Evolutionary conservation across 2,888 invertebrate species (phyloP).

Genomic region (Spisula solida): DNA sequence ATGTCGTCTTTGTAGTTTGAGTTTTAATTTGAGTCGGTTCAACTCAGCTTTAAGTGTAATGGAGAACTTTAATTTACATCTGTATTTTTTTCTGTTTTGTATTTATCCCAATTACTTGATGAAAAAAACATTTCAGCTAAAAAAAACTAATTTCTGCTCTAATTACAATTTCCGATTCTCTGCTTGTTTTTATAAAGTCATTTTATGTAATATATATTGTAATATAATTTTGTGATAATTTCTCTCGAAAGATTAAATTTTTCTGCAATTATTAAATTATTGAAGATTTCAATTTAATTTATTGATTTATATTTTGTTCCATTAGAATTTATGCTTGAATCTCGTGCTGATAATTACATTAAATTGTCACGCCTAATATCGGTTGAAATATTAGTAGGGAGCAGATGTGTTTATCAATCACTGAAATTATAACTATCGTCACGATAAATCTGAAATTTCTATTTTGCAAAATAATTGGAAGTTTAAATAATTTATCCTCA

Average conservation of each 20-base stretch:
- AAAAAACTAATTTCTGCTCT: background rate
- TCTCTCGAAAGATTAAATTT: background rate
- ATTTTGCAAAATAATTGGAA: background rate
- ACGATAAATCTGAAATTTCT: background rate
- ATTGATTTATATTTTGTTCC: constrained; percentile 3
- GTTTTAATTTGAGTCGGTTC: background rate
- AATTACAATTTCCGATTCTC: background rate
- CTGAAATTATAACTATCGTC: background rate
- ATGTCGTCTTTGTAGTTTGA: background rate
- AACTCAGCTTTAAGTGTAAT: background rate
- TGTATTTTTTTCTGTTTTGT: background rate
- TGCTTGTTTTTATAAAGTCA: background rate
- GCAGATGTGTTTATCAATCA: background rate
- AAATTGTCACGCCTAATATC: background rate
- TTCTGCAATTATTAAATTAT: background rate
- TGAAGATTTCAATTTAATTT: background rate
- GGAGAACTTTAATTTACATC: background rate
- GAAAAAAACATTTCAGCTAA: background rate
- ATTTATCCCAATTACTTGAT: background rate
- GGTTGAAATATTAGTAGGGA: background rate
- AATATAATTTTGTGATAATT: background rate
- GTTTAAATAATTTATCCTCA: background rate
- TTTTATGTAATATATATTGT: background rate
- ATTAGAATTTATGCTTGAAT: background rate
- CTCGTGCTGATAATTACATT: background rate